These are phyloP conservation scores for Redunca redunca DNA, from an alignment of 2,113 vertebrate genomes.

Conservation along the genomic window DNA sequence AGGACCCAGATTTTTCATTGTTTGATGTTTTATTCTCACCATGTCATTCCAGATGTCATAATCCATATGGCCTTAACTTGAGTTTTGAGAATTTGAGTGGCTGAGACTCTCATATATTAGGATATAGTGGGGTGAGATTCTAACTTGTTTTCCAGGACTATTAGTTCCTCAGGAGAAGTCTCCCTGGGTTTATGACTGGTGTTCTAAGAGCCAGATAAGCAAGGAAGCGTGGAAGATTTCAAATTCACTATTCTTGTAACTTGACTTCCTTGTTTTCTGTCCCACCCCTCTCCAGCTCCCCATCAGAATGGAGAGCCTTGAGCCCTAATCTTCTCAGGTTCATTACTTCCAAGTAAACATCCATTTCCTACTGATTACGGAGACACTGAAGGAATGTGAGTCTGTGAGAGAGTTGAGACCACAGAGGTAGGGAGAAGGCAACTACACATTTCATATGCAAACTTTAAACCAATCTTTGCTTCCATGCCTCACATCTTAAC, in stretches of 20 bases:
- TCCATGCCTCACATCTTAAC: background rate
- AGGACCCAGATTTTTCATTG: background rate
- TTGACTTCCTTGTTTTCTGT: background rate
- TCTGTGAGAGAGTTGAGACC: background rate
- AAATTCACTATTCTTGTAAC: background rate
- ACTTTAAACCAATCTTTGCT: background rate
- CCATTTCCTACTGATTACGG: background rate
- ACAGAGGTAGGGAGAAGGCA: background rate
- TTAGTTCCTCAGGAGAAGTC: background rate
- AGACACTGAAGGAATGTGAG: background rate
- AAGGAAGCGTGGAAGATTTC: background rate
- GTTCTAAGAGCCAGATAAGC: background rate
- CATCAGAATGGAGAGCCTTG: no score
- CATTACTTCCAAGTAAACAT: background rate
- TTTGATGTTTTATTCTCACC: background rate
- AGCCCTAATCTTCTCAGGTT: background rate
- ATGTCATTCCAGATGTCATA: background rate
- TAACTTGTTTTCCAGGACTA: background rate
- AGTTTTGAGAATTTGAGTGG: background rate
- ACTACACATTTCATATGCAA: background rate
- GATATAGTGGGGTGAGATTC: background rate
- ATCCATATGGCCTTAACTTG: background rate
- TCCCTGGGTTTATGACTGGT: background rate
- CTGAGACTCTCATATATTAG: background rate
- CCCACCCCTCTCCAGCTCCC: background rate